Conservation (phyloP, 2,797 vertebrate species). For the Characodon lateralis region DNA sequence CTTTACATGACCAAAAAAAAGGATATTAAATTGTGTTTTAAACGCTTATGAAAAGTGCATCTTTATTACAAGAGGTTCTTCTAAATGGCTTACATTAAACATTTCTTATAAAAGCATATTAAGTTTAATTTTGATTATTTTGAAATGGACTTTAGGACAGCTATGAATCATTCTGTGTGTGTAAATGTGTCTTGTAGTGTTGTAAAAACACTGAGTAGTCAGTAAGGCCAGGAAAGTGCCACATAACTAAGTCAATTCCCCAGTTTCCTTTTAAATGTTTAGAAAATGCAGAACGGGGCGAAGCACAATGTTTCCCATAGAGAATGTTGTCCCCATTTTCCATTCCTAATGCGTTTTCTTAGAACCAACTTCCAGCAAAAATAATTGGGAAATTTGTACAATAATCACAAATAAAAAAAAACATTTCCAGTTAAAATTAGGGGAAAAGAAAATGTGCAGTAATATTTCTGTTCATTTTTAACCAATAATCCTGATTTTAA, state of each 20-base stretch:
- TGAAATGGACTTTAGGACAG: too few species aligned
- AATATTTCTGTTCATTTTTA: slow-evolving; percentile 5
- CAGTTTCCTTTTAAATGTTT: slow-evolving; percentile 10
- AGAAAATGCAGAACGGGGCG: slow-evolving; percentile 32
- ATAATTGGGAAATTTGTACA: slow-evolving; percentile 6
- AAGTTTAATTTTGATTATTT: too few species aligned
- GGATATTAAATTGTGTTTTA: too few species aligned
- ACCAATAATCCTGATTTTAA: slow-evolving; percentile 8
- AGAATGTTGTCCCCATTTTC: slow-evolving; percentile 29
- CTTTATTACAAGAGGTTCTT: too few species aligned
- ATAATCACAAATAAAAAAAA: slow-evolving; percentile 31
- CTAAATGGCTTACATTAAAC: too few species aligned
- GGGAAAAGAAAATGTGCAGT: slow-evolving; percentile 20
- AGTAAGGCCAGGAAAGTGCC: not conserved
- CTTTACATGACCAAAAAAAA: too few species aligned
- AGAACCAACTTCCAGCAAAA: slow-evolving; percentile 15
- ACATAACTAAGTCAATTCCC: not conserved
- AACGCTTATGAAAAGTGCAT: too few species aligned
- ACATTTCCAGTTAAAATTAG: slow-evolving; percentile 18
- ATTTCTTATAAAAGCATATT: too few species aligned
- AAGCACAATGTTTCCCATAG: slow-evolving; percentile 7
- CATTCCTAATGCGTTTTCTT: slow-evolving; percentile 16
- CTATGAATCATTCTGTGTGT: too few species aligned
- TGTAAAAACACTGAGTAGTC: not conserved
- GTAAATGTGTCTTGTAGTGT: not conserved